Evolutionary conservation across 2,888 invertebrate genomes (phyloP).

Genomic region (Parnassius apollo): DNA sequence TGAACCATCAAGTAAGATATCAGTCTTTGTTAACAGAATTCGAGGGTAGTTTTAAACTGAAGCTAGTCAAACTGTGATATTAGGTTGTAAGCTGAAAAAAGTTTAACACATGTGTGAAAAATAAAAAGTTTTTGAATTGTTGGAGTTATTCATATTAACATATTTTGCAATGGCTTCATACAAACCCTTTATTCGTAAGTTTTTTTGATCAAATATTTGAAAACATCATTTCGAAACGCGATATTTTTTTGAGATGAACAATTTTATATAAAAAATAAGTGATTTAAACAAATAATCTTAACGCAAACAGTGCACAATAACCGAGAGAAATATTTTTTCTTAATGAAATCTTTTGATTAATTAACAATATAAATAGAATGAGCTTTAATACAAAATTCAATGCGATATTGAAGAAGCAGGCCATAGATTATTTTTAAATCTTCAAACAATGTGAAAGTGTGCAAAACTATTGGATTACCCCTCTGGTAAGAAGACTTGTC

Average conservation of each 20-base stretch:
- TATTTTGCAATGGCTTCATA: conserved; percentile 51
- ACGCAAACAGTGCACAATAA: no score
- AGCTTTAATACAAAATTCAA: no score
- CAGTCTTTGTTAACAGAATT: conserved; percentile 49
- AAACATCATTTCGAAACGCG: background rate
- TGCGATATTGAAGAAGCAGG: background rate
- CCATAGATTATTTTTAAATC: no score
- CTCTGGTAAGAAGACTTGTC: background rate
- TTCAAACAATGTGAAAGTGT: no score
- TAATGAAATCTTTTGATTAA: no score
- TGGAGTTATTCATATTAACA: conserved; percentile 72
- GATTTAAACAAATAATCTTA: no score
- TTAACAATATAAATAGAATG: no score
- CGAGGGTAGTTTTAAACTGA: conserved; percentile 36
- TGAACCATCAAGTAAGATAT: conserved; percentile 76
- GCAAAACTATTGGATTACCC: background rate
- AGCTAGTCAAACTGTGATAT: conserved; percentile 51
- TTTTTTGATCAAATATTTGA: background rate
- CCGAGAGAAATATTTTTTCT: no score
- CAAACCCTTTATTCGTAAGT: conserved; percentile 49
- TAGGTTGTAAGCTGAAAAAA: conserved; percentile 55
- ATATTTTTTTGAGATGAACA: background rate
- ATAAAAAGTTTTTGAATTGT: conserved; percentile 72
- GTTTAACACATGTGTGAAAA: conserved; percentile 49
- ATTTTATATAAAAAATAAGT: no score